Evolutionary conservation across 2,888 invertebrate genomes (phyloP).

Genomic region (Pachycephus smyrnensis): DNA sequence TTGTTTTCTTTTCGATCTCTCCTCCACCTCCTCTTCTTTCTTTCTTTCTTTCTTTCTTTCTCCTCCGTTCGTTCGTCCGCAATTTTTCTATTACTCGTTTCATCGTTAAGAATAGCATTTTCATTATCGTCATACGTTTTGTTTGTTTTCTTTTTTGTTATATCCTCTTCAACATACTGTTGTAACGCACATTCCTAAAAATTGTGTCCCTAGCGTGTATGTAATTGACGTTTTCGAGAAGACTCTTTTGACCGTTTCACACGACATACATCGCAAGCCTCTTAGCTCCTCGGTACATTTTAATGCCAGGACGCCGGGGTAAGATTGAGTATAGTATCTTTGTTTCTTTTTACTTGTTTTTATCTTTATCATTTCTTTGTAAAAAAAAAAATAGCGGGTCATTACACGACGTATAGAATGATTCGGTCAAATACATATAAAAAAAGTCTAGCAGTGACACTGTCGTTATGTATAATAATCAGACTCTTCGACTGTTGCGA

Average conservation of each 20-base stretch:
- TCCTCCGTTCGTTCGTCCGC: neutral
- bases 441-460: neutral
- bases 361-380: neutral
- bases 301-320: neutral
- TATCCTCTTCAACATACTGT: neutral
- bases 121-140: neutral
- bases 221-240: constrained; percentile 62
- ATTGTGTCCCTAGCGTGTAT: constrained; percentile 27
- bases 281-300: neutral
- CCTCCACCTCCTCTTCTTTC: neutral
- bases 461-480: neutral
- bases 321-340: neutral
- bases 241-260: constrained; percentile 35
- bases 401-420: neutral
- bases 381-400: neutral
- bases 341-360: neutral
- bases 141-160: neutral
- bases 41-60: constrained; percentile 18
- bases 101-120: constrained; percentile 4
- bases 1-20: constrained; percentile 13
- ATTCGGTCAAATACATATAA: neutral
- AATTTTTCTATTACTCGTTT: constrained; percentile 29
- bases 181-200: neutral
- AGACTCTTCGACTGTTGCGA: neutral
- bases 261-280: constrained; percentile 1